Base-by-base conservation (phyloP, 2,113 vertebrate species). In the Poeciliopsis occidentalis region DNA sequence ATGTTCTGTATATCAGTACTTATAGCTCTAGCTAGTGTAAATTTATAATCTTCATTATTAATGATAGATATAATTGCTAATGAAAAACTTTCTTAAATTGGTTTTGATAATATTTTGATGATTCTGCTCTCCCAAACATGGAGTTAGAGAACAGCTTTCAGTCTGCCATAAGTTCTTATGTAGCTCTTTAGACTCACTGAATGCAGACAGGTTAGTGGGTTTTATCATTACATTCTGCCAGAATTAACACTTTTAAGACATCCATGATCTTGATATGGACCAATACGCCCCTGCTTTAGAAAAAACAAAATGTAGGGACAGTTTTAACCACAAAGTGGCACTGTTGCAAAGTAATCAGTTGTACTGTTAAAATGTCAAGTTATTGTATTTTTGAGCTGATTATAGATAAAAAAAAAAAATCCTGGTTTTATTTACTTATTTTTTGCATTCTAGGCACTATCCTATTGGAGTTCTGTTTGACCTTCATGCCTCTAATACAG, bases 391-490 rank as follows among this genome's bases (percentile, higher is more conserved):
- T 31, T 31, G 13, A 63, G 29, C 12, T n/a, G 12, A 71, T 10
- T 11, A 1, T 41, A 41, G 1, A n/a, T 10, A 34, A 3, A 1
- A 64, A n/a, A 24, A 31, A 11, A 17, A 1, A 19, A 1, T 17
- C 2, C 7, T 51, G 27, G n/a, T 44, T 57, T 57, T 57, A n/a
- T 51, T 5, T 69, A 15, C 72, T 65, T 87, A 86, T n/a, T 86
- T 90, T 87, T 24, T 75, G 27, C 12, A 83, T 82, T 3, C 61
- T 32, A 99, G 97, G 98, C 98, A 99, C 91, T 96, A 97, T 85
- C 98, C 98, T 71, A 97, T 98, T 80, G 98, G 98, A 87, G 95
- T 99, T 86, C 93, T 99, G 39, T 99, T 98, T 93, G 98, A 99
- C 91, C 95, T 98, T 29, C 97, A 98, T 69, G 97, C 97, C 71